Percentiles rank a stretch among this genome's conserved stretches.
These are phyloP conservation scores for Carassius carassius DNA, from an alignment of 2,113 vertebrate species.

Conservation along the genomic window DNA sequence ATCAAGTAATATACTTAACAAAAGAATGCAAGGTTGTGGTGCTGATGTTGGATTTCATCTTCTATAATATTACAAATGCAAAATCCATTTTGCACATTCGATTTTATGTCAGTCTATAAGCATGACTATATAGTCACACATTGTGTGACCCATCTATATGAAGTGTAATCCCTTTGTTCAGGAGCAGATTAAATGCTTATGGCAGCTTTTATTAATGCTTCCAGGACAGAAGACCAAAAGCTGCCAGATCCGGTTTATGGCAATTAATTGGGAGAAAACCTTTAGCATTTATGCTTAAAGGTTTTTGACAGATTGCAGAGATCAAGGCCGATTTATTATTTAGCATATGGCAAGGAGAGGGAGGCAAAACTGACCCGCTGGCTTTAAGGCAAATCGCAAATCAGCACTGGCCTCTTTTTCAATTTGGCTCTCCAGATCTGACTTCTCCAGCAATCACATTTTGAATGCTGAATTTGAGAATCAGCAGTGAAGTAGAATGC, in stretches of 20 bases:
- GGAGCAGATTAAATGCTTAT: slow-evolving; percentile 8
- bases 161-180: slow-evolving; percentile 4
- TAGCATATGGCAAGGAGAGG: slow-evolving; percentile 26
- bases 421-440: neutral
- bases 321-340: slow-evolving; percentile 13
- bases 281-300: neutral
- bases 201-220: neutral
- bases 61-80: neutral
- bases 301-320: slow-evolving; percentile 1
- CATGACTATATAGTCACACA: neutral
- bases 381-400: slow-evolving; percentile 7
- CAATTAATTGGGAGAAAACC: neutral
- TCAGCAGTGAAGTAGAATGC: neutral
- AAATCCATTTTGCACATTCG: neutral
- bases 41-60: neutral
- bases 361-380: neutral
- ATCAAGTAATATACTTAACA: neutral
- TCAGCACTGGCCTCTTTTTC: slow-evolving; percentile 21
- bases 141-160: neutral
- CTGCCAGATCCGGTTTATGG: slow-evolving; percentile 10
- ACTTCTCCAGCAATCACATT: neutral
- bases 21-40: fast-evolving
- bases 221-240: neutral
- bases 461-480: neutral
- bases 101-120: neutral